These are phyloP conservation scores for Coregonus ussuriensis DNA, from an alignment of 2,797 vertebrate genomes.

Conservation along the genomic window DNA sequence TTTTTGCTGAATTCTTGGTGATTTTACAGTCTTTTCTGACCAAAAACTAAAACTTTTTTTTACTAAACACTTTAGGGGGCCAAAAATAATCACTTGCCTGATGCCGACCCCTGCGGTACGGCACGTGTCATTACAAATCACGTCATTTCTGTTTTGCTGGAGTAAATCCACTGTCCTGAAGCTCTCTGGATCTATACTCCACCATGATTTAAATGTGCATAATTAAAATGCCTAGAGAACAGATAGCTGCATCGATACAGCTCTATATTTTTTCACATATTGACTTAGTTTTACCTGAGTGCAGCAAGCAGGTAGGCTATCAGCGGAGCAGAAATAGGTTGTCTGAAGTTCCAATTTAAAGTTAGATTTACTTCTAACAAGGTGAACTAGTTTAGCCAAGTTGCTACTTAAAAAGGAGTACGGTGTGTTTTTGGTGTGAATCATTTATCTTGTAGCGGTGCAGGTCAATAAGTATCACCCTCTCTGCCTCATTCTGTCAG, in stretches of 20 bases:
- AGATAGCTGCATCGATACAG: background rate
- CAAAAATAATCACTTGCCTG: too few relatives aligned
- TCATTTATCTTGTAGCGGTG: slow-evolving; percentile 58
- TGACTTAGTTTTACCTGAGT: background rate
- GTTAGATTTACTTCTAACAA: slow-evolving; percentile 46
- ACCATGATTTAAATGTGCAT: slow-evolving; percentile 5
- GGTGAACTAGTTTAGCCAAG: slow-evolving; percentile 52
- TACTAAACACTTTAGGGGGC: too few relatives aligned
- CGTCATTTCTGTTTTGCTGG: slow-evolving; percentile 3
- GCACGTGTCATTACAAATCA: slow-evolving; percentile 27
- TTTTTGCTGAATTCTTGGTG: too few relatives aligned
- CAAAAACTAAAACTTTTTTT: too few relatives aligned
- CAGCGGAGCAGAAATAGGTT: slow-evolving; percentile 29
- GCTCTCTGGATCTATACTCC: background rate
- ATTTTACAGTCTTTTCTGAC: too few relatives aligned
- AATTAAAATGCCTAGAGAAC: background rate
- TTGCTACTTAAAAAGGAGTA: slow-evolving; percentile 40
- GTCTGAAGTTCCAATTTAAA: slow-evolving; percentile 54
- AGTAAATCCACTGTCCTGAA: background rate
- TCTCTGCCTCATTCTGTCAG: slow-evolving; percentile 60
- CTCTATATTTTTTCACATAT: background rate
- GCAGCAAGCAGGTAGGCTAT: background rate
- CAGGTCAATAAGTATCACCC: slow-evolving; percentile 16
- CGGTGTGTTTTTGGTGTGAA: slow-evolving; percentile 39
- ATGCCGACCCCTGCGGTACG: background rate